Evolutionary conservation across 2,888 invertebrate genomes (phyloP).

Genomic region (Euphydryas editha): DNA sequence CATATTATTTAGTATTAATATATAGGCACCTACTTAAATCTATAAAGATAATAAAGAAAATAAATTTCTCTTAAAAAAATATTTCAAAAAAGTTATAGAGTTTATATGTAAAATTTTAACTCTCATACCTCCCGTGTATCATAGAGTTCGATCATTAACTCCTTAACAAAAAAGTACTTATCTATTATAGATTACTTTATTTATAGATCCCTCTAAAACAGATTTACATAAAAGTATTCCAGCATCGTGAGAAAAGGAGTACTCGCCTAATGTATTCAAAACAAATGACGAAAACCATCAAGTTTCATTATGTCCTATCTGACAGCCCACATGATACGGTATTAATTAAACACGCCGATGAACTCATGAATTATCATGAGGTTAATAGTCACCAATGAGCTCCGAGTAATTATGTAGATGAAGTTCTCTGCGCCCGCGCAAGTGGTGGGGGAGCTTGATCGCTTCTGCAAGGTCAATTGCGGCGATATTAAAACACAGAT

Average conservation of each 20-base stretch:
- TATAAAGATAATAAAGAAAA: too few relatives aligned
- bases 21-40: too few relatives aligned
- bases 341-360: conserved; percentile 74
- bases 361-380: conserved; percentile 79
- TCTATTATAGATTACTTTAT: not conserved
- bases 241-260: conserved; percentile 9
- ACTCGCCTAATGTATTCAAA: conserved; percentile 26
- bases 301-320: conserved; percentile 75
- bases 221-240: conserved; percentile 1
- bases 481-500: conserved; percentile 6
- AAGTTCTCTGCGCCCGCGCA: conserved; percentile 65
- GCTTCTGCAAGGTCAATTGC: conserved; percentile 18
- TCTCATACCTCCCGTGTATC: too few relatives aligned
- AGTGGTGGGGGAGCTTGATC: conserved; percentile 15
- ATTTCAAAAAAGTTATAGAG: too few relatives aligned
- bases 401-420: conserved; percentile 82
- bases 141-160: too few relatives aligned
- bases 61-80: too few relatives aligned
- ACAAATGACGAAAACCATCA: conserved; percentile 53
- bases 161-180: not conserved
- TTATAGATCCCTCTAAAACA: not conserved
- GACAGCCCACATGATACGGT: conserved; percentile 78
- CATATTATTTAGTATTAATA: too few relatives aligned
- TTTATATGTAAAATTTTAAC: not conserved
- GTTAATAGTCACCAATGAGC: conserved; percentile 83